Evolutionary conservation across 2,113 vertebrate species (phyloP).

Genomic region (Crotalus tigris): DNA sequence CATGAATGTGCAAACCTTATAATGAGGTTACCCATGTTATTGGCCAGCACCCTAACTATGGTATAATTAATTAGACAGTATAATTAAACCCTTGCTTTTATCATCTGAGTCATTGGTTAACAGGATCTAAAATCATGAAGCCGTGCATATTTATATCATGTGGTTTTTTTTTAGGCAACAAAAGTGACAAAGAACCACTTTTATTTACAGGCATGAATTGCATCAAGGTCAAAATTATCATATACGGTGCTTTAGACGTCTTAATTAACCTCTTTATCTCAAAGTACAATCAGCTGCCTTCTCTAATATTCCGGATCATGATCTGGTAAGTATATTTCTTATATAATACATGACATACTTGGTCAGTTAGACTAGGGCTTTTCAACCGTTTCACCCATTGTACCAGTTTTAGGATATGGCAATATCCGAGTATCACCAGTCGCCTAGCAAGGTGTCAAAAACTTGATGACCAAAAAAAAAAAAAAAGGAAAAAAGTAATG

Average conservation of each 20-base stretch:
- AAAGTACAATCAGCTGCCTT: not conserved
- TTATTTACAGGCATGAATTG: not conserved
- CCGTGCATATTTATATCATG: not conserved
- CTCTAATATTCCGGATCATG: not conserved
- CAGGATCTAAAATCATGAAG: not conserved
- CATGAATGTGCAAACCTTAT: not conserved
- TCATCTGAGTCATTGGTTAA: not conserved
- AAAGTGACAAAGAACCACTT: not conserved
- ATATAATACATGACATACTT: not conserved
- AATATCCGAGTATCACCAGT: too few relatives aligned
- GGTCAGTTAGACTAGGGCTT: not conserved
- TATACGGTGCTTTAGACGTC: not conserved
- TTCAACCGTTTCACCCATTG: too few relatives aligned
- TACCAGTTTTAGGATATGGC: too few relatives aligned
- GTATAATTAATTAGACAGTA: not conserved
- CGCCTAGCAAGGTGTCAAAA: too few relatives aligned
- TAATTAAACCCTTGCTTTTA: not conserved
- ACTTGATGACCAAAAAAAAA: too few relatives aligned
- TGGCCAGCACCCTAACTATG: not conserved
- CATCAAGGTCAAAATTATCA: not conserved
- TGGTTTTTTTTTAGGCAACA: not conserved
- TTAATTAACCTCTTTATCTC: not conserved
- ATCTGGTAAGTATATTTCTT: constrained; percentile 8
- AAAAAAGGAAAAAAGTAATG: too few relatives aligned
- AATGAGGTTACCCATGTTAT: not conserved